Percentiles rank a stretch among this genome's conserved stretches.
Conservation (phyloP, 2,113 vertebrate species). For the Macroglossus sobrinus region DNA sequence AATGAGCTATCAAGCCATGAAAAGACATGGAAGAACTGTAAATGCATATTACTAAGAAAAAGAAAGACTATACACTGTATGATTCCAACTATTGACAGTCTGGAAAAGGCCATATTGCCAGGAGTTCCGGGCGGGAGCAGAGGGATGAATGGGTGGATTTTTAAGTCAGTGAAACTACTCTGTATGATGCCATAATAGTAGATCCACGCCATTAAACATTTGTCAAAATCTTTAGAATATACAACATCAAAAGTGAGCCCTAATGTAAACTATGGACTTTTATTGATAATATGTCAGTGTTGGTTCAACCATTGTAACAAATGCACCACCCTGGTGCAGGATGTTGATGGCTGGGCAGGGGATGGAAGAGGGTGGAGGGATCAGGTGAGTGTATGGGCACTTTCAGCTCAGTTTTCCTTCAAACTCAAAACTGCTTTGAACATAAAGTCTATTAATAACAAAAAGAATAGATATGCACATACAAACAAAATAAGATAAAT, state of each 20-base stretch:
- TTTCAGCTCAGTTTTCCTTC: not conserved
- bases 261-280: not conserved
- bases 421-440: not conserved
- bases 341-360: not conserved
- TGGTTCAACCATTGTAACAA: not conserved
- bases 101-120: not conserved
- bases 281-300: not conserved
- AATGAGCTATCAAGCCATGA: not conserved
- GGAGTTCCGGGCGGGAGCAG: not conserved
- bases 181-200: not conserved
- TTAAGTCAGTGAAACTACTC: not conserved
- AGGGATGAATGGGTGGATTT: not conserved
- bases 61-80: not conserved
- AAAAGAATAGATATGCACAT: not conserved
- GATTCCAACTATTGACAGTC: not conserved
- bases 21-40: not conserved
- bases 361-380: too few species aligned
- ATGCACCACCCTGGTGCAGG: not conserved
- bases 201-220: not conserved
- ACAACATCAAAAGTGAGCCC: not conserved
- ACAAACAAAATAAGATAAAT: not conserved
- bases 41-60: not conserved
- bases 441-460: not conserved
- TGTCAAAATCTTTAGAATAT: not conserved
- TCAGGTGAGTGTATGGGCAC: not conserved